Evolutionary conservation across 2,888 invertebrate genomes (phyloP).

Genomic region (Crepidodera aurea): DNA sequence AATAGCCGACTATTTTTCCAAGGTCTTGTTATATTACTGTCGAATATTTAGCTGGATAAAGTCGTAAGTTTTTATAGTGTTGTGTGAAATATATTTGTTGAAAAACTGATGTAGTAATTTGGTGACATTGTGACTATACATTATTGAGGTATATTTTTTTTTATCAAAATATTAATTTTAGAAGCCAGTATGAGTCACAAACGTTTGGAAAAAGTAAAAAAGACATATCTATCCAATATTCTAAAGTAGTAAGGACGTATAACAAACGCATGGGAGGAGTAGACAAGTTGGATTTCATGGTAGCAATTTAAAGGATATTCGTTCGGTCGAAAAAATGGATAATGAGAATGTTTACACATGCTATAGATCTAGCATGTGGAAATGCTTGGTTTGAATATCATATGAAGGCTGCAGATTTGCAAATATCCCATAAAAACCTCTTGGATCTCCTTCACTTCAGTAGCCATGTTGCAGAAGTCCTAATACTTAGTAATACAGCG

Average conservation of each 20-base stretch:
- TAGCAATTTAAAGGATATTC: constrained; percentile 14
- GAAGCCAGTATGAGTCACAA: too few species aligned
- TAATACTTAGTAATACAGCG: constrained; percentile 25
- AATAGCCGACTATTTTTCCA: too few species aligned
- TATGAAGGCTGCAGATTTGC: background rate
- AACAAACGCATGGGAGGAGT: background rate
- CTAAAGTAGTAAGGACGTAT: background rate
- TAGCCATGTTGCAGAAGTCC: constrained; percentile 27
- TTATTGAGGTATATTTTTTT: too few species aligned
- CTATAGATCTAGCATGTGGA: constrained; percentile 16
- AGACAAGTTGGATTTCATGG: constrained; percentile 16
- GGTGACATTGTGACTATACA: too few species aligned
- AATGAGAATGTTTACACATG: constrained; percentile 26
- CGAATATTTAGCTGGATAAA: too few species aligned
- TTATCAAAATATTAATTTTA: too few species aligned
- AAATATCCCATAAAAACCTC: constrained; percentile 3
- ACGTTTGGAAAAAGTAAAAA: too few species aligned
- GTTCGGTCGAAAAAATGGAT: too few species aligned
- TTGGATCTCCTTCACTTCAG: constrained; percentile 35
- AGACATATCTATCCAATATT: background rate
- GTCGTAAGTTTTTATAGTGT: too few species aligned
- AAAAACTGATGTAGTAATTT: too few species aligned
- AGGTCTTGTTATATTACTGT: too few species aligned
- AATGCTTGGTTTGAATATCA: constrained; percentile 36
- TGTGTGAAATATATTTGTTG: too few species aligned